Percentiles rank a stretch among this genome's conserved stretches.
Evolutionary conservation across 2,888 invertebrate genomes (phyloP).

Genomic region (Eilema depressum): DNA sequence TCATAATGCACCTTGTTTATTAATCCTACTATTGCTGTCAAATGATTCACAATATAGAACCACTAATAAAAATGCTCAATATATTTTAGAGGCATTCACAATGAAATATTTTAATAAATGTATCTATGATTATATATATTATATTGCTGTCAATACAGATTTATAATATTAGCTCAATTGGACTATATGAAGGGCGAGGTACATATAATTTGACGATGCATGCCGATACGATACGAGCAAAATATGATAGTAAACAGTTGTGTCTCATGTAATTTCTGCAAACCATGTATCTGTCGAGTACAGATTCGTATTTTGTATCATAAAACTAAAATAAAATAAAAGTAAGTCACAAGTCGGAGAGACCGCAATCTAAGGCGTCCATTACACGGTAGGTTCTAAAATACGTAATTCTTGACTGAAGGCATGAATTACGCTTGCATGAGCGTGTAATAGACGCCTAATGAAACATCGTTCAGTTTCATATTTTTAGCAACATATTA

Average conservation of each 20-base stretch:
- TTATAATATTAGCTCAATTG: neutral
- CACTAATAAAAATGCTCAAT: neutral
- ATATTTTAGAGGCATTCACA: neutral
- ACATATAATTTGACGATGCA: neutral
- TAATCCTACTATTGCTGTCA: slow-evolving; percentile 44
- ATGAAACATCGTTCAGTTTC: neutral
- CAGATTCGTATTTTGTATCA: no score
- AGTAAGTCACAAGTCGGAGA: neutral
- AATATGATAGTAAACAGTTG: neutral
- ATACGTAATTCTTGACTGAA: no score
- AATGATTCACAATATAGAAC: slow-evolving; percentile 26
- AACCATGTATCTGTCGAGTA: neutral
- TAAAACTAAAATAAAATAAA: no score
- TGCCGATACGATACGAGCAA: no score
- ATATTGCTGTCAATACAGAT: neutral
- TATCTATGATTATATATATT: neutral
- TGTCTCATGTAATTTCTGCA: neutral
- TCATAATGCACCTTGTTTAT: slow-evolving; percentile 28
- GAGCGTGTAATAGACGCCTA: no score
- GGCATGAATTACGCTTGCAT: no score
- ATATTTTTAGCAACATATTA: neutral
- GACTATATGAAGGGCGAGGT: slow-evolving; percentile 5
- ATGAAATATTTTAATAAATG: neutral
- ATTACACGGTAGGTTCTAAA: no score
- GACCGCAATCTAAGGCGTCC: no score